Evolutionary conservation across 2,797 vertebrate species (phyloP).

Genomic region (Peromyscus melanophrys): DNA sequence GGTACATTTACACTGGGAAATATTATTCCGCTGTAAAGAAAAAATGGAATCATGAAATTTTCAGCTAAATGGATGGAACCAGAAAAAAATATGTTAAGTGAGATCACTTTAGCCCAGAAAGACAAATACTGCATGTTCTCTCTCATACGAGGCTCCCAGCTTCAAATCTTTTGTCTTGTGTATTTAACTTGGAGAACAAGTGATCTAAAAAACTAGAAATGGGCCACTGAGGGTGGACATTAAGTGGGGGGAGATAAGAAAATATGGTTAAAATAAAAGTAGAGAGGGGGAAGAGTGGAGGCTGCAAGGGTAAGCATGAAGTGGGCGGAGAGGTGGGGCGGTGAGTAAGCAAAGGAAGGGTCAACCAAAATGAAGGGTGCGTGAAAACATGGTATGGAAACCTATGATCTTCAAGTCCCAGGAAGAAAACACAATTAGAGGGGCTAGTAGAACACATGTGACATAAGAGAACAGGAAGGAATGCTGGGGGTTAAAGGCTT

Average conservation of each 20-base stretch:
- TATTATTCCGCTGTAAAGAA: neutral
- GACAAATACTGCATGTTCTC: neutral
- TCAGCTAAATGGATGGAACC: neutral
- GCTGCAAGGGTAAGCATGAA: neutral
- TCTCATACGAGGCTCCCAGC: neutral
- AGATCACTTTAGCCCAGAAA: neutral
- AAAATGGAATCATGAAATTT: neutral
- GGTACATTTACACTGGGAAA: neutral
- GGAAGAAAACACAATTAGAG: neutral
- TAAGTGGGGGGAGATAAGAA: too few species aligned
- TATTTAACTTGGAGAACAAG: neutral
- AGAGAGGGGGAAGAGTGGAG: neutral
- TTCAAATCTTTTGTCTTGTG: neutral
- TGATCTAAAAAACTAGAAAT: neutral
- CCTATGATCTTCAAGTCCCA: neutral
- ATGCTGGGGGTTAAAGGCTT: neutral
- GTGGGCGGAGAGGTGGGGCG: neutral
- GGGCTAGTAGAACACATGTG: neutral
- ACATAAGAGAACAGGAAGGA: neutral
- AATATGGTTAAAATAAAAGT: neutral
- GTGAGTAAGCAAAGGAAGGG: neutral
- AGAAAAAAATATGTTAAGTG: neutral
- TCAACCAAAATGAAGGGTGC: neutral
- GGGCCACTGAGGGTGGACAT: neutral
- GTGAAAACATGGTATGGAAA: neutral